Base-by-base conservation (phyloP, 2,888 invertebrate genomes). In the Temnothorax unifasciatus region DNA sequence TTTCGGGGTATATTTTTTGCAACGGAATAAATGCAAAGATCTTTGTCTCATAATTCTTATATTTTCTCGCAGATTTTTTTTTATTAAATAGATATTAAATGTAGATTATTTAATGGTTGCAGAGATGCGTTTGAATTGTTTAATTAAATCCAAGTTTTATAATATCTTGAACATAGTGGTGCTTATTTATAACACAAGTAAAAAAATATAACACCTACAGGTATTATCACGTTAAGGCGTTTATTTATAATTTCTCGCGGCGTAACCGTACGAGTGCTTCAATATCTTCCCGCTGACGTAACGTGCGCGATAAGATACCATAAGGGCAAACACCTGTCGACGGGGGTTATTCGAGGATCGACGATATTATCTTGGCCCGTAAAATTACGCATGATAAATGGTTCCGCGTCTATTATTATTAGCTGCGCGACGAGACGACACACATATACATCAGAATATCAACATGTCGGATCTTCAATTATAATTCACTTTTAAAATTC, bases 321-420 rank as follows among this genome's bases (percentile, higher is more conserved):
- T 44, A 71, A 73, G 73, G 47, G 13, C 59, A 59, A 73, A 47
- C 38, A 59, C 59, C 74, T 59, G 34, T 73, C 74, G 44, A 41
- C 11, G 15, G 13, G 4, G n/a, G 1, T 59, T 34, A 15, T n/a
- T 57, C 25, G 2, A 47, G 38, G 6, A 2, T 44, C 25, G 3
- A 15, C 41, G 44, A 47, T 66, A 54, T 41, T 59, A 44, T 34
- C 44, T 21, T 21, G 34, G n/a, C 13, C 9, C 47, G 25, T 34
- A 50, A 81, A 81, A 81, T 81, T 73, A 59, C 38, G 13, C 25
- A 38, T 34, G 6, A 59, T 57, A 18, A 47, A 59, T 8, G 18
- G 18, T 57, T 41, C 18, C 34, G 15, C 18, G 13, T 59, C 44
- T 79, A 59, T 79, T 71, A 59, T 79, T 68, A 50, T 79, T 68